Evolutionary conservation across 2,888 invertebrate species (phyloP).

Genomic region (Zaprionus lineosus): DNA sequence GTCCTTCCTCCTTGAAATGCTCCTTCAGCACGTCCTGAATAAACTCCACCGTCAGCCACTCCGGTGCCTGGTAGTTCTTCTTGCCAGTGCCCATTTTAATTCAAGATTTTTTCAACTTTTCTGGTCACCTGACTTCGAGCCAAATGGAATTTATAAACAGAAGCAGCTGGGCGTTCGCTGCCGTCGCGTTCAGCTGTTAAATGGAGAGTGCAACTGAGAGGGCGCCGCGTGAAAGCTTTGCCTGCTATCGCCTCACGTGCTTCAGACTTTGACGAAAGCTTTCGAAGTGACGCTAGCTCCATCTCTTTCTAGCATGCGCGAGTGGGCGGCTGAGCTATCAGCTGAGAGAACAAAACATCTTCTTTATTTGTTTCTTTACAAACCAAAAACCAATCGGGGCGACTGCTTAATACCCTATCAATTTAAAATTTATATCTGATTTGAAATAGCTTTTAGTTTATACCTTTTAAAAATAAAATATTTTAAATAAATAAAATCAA

Average conservation of each 20-base stretch:
- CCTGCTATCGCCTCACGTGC: slow-evolving; percentile 41
- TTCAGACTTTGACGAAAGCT: too few species aligned
- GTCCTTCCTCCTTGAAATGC: slow-evolving; percentile 79
- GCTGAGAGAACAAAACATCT: too few species aligned
- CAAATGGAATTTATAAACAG: slow-evolving; percentile 23
- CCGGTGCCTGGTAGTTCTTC: slow-evolving; percentile 77
- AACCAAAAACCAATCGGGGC: too few species aligned
- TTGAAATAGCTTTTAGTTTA: too few species aligned
- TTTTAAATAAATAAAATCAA: too few species aligned
- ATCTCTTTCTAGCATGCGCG: slow-evolving; percentile 55
- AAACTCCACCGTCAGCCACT: slow-evolving; percentile 80
- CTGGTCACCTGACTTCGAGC: slow-evolving; percentile 77
- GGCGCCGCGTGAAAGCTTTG: slow-evolving; percentile 16
- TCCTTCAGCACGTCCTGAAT: slow-evolving; percentile 81
- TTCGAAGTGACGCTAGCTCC: too few species aligned
- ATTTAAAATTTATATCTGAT: too few species aligned
- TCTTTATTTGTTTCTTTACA: too few species aligned
- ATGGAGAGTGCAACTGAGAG: slow-evolving; percentile 34
- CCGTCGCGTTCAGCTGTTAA: slow-evolving; percentile 30
- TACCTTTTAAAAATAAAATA: too few species aligned
- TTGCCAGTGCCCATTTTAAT: slow-evolving; percentile 78
- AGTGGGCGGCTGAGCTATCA: slow-evolving; percentile 23
- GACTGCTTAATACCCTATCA: too few species aligned
- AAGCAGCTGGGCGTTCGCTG: slow-evolving; percentile 41
- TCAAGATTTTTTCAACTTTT: slow-evolving; percentile 21